Evolutionary conservation across 2,888 invertebrate species (phyloP), one percentile per base, ranked within the genome.

Genomic region (Aleiodes leptofemur): DNA sequence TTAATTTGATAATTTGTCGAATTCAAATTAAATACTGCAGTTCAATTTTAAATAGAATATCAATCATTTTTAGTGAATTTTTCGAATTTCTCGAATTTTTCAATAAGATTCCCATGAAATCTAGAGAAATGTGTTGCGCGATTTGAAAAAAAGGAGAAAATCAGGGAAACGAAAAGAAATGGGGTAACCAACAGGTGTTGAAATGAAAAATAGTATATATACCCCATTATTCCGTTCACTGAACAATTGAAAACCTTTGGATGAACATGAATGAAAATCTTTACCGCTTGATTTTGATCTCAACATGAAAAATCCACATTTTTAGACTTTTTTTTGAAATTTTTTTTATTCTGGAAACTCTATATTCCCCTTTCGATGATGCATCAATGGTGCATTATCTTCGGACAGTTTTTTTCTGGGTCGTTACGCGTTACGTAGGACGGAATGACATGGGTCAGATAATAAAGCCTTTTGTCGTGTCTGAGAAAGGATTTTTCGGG

Each of bases 231-330:
- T 77, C 80, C 78, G 74, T 76, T 64, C 79, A 78, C 78, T 72
- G 84, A 75, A 80, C 83, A 78, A 43, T 50, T 79, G 83, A 82
- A 83, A 83, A 83, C 78, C 82, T 83, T 81, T 76, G 64, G 56
- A 71, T 74, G 59, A 61, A 23, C 56, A 48, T 57, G 72, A 71
- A 50, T 69, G 72, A 69, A 23, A 64, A 73, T 56, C 55, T 68
- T 68, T 61, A 56, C 59, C 71, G 53, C 78, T 74, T 78, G 77
- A 84, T 85, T 82, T 81, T 73, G 77, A 82, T 81, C 77, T 78
- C 74, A 74, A 78, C 59, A 53, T 64, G 74, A 69, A 78, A 83
- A 82, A 6, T 85, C 82, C 83, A 81, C 82, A 85, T 84, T 86
- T 86, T 79, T 77, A 66, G 70, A 73, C 9, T 73, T 70, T 70